These are phyloP conservation scores for Sarcophaga carnaria DNA, from an alignment of 2,888 invertebrate genomes.

Conservation along the genomic window DNA sequence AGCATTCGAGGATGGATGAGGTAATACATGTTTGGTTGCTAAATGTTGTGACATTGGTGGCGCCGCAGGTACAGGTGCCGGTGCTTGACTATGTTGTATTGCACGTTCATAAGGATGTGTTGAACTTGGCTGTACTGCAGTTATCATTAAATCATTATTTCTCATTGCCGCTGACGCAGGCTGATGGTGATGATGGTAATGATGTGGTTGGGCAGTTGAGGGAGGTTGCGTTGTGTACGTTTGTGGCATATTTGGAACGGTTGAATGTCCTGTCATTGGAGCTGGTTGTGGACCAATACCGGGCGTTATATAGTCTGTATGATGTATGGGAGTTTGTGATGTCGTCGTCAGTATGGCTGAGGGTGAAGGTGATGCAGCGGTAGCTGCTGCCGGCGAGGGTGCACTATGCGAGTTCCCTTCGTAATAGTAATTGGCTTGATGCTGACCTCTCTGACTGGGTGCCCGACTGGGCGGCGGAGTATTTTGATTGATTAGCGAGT, in stretches of 20 bases:
- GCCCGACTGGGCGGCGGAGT: constrained; percentile 69
- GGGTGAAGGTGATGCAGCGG: constrained; percentile 75
- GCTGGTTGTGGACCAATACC: constrained; percentile 32
- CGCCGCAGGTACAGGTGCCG: not conserved
- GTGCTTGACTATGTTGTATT: constrained; percentile 30
- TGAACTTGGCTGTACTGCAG: constrained; percentile 38
- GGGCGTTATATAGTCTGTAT: constrained; percentile 60
- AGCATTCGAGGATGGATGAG: constrained; percentile 34
- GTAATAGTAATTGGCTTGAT: constrained; percentile 65
- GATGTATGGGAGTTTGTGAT: constrained; percentile 68
- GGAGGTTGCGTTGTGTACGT: constrained; percentile 58
- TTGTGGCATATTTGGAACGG: constrained; percentile 48
- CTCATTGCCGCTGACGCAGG: constrained; percentile 39
- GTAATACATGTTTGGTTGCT: constrained; percentile 30
- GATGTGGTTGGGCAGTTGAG: constrained; percentile 46
- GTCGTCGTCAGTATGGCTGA: constrained; percentile 63
- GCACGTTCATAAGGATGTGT: constrained; percentile 52
- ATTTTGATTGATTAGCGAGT: constrained; percentile 69
- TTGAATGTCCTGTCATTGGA: not conserved
- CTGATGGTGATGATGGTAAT: constrained; percentile 50
- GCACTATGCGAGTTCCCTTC: constrained; percentile 70
- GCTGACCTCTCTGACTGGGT: constrained; percentile 61
- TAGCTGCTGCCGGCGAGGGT: constrained; percentile 75
- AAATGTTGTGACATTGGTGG: constrained; percentile 31
- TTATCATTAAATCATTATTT: constrained; percentile 54